Evolutionary conservation across 2,797 vertebrate species (phyloP).

Genomic region (Gila robusta): DNA sequence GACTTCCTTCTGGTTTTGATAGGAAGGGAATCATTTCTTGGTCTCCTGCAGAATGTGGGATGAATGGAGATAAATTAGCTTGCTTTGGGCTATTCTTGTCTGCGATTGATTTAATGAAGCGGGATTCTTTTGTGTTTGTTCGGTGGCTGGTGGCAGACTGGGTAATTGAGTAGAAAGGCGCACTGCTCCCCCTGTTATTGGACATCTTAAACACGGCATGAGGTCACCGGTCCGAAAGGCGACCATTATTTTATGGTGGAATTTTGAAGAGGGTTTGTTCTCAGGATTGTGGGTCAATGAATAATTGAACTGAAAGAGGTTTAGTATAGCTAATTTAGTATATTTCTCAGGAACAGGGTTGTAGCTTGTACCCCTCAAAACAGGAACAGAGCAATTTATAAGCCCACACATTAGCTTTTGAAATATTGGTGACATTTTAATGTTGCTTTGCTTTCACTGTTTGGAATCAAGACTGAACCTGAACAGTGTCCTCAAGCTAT

Average conservation of each 20-base stretch:
- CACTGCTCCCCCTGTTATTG: constrained; percentile 82
- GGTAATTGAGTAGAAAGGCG: constrained; percentile 95
- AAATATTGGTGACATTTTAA: background rate
- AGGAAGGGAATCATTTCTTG: constrained; percentile 32
- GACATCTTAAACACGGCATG: constrained; percentile 84
- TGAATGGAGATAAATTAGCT: constrained; percentile 86
- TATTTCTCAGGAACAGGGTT: background rate
- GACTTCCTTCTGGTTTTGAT: background rate
- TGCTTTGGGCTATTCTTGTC: constrained; percentile 85
- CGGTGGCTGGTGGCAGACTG: constrained; percentile 83
- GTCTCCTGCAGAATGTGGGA: constrained; percentile 24
- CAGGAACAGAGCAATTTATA: background rate
- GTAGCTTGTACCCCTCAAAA: background rate
- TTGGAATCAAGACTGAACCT: background rate
- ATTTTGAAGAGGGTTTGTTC: constrained; percentile 78
- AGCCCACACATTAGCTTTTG: background rate
- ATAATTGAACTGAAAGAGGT: constrained; percentile 75
- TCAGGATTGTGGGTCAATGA: constrained; percentile 75
- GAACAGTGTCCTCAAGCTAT: constrained; percentile 33
- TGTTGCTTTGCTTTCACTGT: background rate
- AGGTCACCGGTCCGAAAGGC: constrained; percentile 80
- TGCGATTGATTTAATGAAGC: constrained; percentile 94
- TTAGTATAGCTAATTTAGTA: constrained; percentile 65
- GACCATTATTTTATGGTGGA: constrained; percentile 83
- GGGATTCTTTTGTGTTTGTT: constrained; percentile 90